phyloP scores from a whole-genome alignment of 2,888 invertebrate genomes.

The Incurvaria masculella region DNA sequence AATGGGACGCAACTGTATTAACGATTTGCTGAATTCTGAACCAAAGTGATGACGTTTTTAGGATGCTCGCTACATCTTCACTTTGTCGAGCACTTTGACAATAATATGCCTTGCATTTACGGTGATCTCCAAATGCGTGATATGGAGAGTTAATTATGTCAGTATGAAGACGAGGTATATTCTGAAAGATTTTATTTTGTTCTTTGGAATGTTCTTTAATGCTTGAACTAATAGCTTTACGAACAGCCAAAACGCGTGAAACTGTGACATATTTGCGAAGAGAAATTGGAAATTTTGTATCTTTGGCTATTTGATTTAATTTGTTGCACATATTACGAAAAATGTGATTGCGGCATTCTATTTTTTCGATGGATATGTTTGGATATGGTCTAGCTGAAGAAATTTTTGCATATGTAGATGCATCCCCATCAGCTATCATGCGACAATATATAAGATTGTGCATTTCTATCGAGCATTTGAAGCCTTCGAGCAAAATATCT shows the following conservation, averaged over 20 bases:
- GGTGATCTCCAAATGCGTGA: conserved; percentile 6
- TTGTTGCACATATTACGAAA: conserved; percentile 4
- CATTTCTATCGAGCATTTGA: conserved; percentile 3
- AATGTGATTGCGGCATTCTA: conserved; percentile 6
- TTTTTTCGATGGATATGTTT: conserved; percentile 5
- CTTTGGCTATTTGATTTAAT: background rate
- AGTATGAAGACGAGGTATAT: background rate
- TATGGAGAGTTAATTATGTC: background rate
- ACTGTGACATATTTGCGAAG: background rate
- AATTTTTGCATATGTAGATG: conserved; percentile 5
- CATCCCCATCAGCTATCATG: conserved; percentile 8
- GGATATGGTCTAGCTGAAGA: conserved; percentile 3
- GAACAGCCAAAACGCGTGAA: background rate
- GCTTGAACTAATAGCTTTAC: background rate
- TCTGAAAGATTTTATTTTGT: too few species aligned
- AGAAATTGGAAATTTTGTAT: background rate
- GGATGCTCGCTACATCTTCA: background rate
- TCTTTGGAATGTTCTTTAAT: background rate
- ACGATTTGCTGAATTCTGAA: background rate
- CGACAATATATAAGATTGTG: conserved; percentile 5
- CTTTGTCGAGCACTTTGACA: background rate
- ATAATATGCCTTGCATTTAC: conserved; percentile 3
- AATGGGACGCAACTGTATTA: background rate
- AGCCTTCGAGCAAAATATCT: conserved; percentile 4
- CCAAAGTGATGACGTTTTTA: background rate